A percentile compares a stretch with the other conserved stretches of the same genome.
These are phyloP conservation scores for Camponotus floridanus DNA, from an alignment of 1,140 invertebrate species.

Conservation along the genomic window DNA sequence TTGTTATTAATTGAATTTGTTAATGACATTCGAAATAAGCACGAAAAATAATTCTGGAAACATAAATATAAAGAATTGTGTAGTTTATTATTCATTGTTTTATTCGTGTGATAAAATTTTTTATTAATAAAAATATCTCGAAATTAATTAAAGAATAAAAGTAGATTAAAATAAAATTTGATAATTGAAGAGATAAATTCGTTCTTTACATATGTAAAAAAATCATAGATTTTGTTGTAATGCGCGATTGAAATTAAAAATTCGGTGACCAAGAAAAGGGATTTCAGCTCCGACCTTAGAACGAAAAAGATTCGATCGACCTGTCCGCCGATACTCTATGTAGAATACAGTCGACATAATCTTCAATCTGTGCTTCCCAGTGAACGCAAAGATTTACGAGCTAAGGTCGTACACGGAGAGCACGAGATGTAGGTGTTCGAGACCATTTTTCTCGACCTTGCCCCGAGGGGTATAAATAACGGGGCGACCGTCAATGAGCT, in stretches of 20 bases:
- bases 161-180: not conserved
- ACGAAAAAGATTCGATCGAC: constrained; percentile 51
- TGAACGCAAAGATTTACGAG: constrained; percentile 69
- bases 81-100: not conserved
- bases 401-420: constrained; percentile 60
- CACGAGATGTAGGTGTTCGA: constrained; percentile 48
- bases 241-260: not conserved
- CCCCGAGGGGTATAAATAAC: constrained; percentile 68
- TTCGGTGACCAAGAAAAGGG: not conserved
- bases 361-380: constrained; percentile 68
- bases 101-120: not conserved
- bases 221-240: not conserved
- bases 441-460: constrained; percentile 67
- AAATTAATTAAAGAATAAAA: not conserved
- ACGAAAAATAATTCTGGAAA: not conserved
- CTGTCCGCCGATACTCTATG: constrained; percentile 41
- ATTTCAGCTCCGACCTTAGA: not conserved
- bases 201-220: not conserved
- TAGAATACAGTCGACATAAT: constrained; percentile 67
- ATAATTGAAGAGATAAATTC: not conserved
- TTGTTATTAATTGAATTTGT: not conserved
- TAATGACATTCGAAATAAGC: not conserved
- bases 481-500: constrained; percentile 70
- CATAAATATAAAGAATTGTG: not conserved
- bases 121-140: not conserved